Base-by-base conservation (phyloP, 2,113 vertebrate species). In the Bagarius yarrelli region DNA sequence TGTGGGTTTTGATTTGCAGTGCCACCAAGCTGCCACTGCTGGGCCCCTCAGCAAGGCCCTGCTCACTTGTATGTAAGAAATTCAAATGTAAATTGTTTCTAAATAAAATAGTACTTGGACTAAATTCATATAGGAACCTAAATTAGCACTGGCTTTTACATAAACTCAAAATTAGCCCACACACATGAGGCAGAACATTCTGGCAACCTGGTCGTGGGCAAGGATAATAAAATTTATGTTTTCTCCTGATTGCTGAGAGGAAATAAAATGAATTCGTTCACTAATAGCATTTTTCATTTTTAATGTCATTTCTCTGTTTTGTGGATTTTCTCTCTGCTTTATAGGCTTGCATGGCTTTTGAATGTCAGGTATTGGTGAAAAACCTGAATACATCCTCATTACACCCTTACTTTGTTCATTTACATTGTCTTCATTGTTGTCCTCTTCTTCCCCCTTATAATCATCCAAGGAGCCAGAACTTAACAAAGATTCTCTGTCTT, bases 211-310 rank as follows among this genome's bases (percentile, higher is more conserved):
- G n/a, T 44, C 15, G 8, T 40, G 32, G 75, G 57, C 36, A 57
- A 23, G n/a, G 50, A 2, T 77, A 30, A n/a, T n/a, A n/a, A n/a
- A n/a, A n/a, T 91, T 91, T 44, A 76, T 44, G 83, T 90, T 92
- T 56, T 81, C 57, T 83, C 34, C 78, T 16, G 71, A 11, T 30
- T 84, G 76, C 59, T 88, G 86, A 77, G 88, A 87, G 19, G 94
- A 92, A 50, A 96, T 91, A 21, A 96, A 98, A 82, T 94, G 94
- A 86, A 98, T 97, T 82, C 88, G 94, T 83, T 95, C 94, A 85
- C 95, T 97, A 71, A 99, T 96, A 8, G 97, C 94, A 84, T 96
- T 93, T 92, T 97, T 98, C 94, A 98, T 95, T 88, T 96, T 98
- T 66, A 96, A 87, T 74, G 95, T 94, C 77, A 99, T 97, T 87